phyloP scores from a whole-genome alignment of 2,888 invertebrate species.

The Exocentrus adspersus region DNA sequence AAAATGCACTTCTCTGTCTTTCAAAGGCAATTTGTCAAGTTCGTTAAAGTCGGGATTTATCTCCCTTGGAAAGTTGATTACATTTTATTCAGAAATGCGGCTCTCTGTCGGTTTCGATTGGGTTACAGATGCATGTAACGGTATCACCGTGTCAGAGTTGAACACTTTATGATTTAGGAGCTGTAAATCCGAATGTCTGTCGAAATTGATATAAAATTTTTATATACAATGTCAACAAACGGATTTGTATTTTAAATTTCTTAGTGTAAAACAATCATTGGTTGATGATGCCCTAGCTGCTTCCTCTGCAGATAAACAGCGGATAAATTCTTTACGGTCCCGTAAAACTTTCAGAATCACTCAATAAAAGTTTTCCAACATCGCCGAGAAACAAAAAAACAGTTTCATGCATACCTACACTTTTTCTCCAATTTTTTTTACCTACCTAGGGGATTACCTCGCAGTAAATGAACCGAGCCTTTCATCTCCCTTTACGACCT shows the following conservation, averaged over 20 bases:
- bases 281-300: not conserved
- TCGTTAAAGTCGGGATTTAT: not conserved
- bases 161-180: not conserved
- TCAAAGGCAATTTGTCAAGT: not conserved
- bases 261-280: not conserved
- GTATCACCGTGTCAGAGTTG: not conserved
- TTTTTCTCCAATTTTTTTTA: constrained; percentile 3
- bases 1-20: not conserved
- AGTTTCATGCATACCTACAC: not conserved
- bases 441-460: not conserved
- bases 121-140: not conserved
- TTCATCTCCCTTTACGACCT: not conserved
- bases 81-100: not conserved
- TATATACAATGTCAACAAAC: no score
- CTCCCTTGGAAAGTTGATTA: not conserved
- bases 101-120: not conserved
- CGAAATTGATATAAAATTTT: no score
- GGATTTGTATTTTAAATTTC: no score
- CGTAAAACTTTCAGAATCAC: not conserved
- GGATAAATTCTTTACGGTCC: not conserved
- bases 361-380: not conserved
- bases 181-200: not conserved
- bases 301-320: not conserved
- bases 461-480: constrained; percentile 4
- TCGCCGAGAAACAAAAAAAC: not conserved